Conservation (phyloP, 2,797 vertebrate species). For the Champsocephalus gunnari region DNA sequence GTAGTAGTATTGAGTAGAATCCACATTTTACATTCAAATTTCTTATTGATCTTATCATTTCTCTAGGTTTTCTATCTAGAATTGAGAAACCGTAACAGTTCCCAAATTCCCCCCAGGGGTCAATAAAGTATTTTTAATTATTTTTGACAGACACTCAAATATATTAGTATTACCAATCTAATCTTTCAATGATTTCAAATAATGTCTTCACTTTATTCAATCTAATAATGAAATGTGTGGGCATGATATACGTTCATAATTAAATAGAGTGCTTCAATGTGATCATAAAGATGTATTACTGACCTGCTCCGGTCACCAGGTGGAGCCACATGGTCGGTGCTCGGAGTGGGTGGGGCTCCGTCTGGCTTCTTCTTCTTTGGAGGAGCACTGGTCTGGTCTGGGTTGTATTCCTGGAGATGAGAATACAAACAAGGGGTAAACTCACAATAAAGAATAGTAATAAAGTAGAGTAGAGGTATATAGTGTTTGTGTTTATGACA, state of each 20-base stretch:
- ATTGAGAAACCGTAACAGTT: no score
- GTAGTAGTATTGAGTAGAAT: no score
- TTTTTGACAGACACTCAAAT: not conserved
- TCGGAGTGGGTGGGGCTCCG: constrained; percentile 89
- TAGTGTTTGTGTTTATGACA: not conserved
- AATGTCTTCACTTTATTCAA: not conserved
- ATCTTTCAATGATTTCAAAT: not conserved
- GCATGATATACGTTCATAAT: not conserved
- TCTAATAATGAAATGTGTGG: not conserved
- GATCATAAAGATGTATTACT: constrained; percentile 38
- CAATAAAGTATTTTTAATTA: no score
- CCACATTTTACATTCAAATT: no score
- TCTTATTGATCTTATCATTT: no score
- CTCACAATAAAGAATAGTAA: not conserved
- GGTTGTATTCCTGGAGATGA: constrained; percentile 93
- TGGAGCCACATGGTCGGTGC: constrained; percentile 89
- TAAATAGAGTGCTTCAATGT: not conserved
- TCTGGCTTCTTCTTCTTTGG: constrained; percentile 93
- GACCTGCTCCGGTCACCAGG: constrained; percentile 94
- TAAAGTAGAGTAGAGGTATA: not conserved
- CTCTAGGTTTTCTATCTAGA: no score
- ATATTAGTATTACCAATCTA: not conserved
- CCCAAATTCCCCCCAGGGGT: no score
- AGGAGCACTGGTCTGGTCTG: constrained; percentile 90
- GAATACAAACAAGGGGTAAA: not conserved